Base-by-base conservation (phyloP, 1,140 invertebrate genomes). In the Calephelis nemesis region DNA sequence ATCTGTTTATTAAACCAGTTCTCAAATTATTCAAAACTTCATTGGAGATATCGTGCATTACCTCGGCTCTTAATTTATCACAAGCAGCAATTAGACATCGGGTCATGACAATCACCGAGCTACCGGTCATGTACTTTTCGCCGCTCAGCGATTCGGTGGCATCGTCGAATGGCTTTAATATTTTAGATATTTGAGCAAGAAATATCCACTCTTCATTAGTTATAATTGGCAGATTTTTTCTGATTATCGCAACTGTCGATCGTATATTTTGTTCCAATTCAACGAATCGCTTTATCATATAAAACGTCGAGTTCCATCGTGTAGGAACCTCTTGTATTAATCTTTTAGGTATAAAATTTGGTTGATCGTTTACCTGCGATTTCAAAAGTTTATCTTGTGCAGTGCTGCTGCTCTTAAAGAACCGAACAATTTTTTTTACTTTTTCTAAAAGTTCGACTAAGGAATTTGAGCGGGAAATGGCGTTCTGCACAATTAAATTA, bases 61-160 rank as follows among this genome's bases (percentile, higher is more conserved):
- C 5, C 9, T 49, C 48, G n/a, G 48, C 48, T 12, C 11, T 5
- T 49, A 11, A 5, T 49, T 49, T 49, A 12, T 49, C 48, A 12
- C 73, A 77, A 0, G 66, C 7, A 64, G 60, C 42, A 45, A 62
- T 71, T 1, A 77, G 54, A 52, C 75, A 74, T 10, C 65, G 49
- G 40, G 71, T 73, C 47, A 77, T 65, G 1, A 73, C 62, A 30
- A 78, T 75, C 6, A 78, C 58, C 1, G 68, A 71, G 62, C 73
- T 73, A 9, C 63, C 76, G 0, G 74, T 72, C n/a, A 74, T 74
- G 60, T 79, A 81, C 45, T 76, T 77, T 72, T 83, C 73, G 4
- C 72, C 79, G 68, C 78, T 82, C 67, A 83, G 74, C 4, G 68
- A 67, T 13, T 67, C 49, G 0, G 78, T 79, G 2, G 68, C 69